Evolutionary conservation across 2,888 invertebrate genomes (phyloP).

Genomic region (Melieria picta): DNA sequence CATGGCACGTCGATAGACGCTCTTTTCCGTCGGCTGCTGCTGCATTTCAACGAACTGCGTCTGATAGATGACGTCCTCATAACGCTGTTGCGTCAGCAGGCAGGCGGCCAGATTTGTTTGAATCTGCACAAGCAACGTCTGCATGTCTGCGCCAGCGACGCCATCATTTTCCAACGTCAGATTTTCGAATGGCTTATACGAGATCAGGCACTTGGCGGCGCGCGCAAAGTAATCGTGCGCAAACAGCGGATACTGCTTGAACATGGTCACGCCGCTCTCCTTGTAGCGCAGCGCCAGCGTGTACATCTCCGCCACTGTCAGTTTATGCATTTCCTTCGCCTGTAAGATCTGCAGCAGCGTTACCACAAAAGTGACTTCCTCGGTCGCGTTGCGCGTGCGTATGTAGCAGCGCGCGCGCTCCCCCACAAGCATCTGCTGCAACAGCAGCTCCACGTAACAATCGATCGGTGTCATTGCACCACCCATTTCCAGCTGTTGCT

Average conservation of each 20-base stretch:
- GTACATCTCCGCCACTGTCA: conserved; percentile 64
- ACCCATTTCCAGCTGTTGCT: conserved; percentile 60
- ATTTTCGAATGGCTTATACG: conserved; percentile 68
- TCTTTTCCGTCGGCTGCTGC: conserved; percentile 64
- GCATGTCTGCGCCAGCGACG: conserved; percentile 66
- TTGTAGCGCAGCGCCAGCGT: conserved; percentile 66
- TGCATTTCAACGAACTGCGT: conserved; percentile 67
- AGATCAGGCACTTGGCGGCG: conserved; percentile 78
- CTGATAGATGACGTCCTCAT: conserved; percentile 73
- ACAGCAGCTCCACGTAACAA: conserved; percentile 66
- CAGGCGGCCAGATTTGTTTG: conserved; percentile 87
- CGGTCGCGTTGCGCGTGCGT: conserved; percentile 48
- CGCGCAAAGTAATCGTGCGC: conserved; percentile 80
- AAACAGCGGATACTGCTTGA: conserved; percentile 73
- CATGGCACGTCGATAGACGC: conserved; percentile 67
- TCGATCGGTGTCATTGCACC: conserved; percentile 66
- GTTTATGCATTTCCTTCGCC: conserved; percentile 66
- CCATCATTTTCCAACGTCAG: conserved; percentile 65
- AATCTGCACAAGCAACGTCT: conserved; percentile 73
- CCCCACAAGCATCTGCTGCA: conserved; percentile 67
- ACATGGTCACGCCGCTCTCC: conserved; percentile 71
- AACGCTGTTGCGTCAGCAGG: conserved; percentile 76
- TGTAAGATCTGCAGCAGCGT: conserved; percentile 62
- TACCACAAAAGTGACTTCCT: conserved; percentile 58
- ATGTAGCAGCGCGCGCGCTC: conserved; percentile 67